Percentiles rank a stretch among this genome's conserved stretches.
These are phyloP conservation scores for Flexamia atlantica DNA, from an alignment of 2,888 invertebrate genomes.

Conservation along the genomic window DNA sequence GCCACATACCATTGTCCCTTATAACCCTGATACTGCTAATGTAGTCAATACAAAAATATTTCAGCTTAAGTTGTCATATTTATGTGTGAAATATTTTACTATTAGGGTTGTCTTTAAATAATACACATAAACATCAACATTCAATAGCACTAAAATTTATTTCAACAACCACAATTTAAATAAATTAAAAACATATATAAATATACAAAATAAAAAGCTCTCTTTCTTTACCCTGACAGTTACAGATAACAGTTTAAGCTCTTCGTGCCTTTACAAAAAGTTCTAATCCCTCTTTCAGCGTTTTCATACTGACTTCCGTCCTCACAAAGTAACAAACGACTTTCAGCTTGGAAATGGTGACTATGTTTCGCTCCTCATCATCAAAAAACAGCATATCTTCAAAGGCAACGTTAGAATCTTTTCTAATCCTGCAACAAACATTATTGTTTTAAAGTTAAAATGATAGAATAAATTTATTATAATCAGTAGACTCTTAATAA, in stretches of 20 bases:
- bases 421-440: constrained; percentile 76
- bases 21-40: no score
- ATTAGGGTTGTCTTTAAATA: no score
- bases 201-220: no score
- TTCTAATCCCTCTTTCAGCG: constrained; percentile 75
- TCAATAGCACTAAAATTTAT: no score
- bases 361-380: constrained; percentile 80
- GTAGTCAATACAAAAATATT: no score
- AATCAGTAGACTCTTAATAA: background rate
- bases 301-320: constrained; percentile 76
- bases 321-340: constrained; percentile 78
- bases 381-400: constrained; percentile 82
- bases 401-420: constrained; percentile 76
- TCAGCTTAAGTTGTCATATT: no score
- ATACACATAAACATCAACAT: no score
- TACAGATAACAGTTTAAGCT: constrained; percentile 2
- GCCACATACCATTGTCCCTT: no score
- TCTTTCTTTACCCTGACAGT: no score
- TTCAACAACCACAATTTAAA: no score
- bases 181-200: no score
- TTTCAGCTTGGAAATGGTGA: constrained; percentile 76
- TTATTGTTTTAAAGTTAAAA: background rate
- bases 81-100: no score
- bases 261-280: constrained; percentile 22
- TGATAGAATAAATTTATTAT: background rate